Percentiles rank a stretch among this genome's conserved stretches.
phyloP scores from a whole-genome alignment of 2,113 vertebrate species.

The Cyprinodon tularosa region DNA sequence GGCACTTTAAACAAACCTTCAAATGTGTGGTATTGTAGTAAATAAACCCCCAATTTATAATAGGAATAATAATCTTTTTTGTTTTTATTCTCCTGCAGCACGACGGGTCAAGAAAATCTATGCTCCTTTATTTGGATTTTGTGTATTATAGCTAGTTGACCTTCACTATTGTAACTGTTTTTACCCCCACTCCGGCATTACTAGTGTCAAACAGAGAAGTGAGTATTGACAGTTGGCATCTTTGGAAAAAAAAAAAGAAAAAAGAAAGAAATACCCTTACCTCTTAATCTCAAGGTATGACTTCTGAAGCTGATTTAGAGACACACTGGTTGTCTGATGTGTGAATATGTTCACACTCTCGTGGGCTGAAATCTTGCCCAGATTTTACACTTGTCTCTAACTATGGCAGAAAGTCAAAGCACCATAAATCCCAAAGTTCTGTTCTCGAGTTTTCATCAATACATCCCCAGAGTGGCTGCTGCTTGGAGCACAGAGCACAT shows the following conservation, averaged over 20 bases:
- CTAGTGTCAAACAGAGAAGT: background rate
- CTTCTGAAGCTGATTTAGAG: conserved; percentile 1
- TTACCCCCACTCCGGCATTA: background rate
- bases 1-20: background rate
- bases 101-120: background rate
- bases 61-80: background rate
- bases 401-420: conserved; percentile 6
- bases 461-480: background rate
- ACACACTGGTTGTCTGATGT: conserved; percentile 6
- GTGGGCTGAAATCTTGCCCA: conserved; percentile 1
- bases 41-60: background rate
- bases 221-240: conserved; percentile 27
- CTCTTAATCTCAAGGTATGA: conserved; percentile 46
- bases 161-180: background rate
- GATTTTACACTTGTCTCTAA: background rate
- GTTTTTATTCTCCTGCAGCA: background rate
- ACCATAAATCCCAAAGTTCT: conserved; percentile 34
- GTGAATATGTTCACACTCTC: conserved; percentile 23
- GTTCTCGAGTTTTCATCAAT: conserved; percentile 2
- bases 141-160: background rate
- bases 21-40: background rate
- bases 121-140: background rate
- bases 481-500: conserved; percentile 24
- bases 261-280: conserved; percentile 32
- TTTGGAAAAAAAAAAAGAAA: conserved; percentile 64